Evolutionary conservation across 1,140 invertebrate genomes (phyloP).

Genomic region (Bombus sylvicola): DNA sequence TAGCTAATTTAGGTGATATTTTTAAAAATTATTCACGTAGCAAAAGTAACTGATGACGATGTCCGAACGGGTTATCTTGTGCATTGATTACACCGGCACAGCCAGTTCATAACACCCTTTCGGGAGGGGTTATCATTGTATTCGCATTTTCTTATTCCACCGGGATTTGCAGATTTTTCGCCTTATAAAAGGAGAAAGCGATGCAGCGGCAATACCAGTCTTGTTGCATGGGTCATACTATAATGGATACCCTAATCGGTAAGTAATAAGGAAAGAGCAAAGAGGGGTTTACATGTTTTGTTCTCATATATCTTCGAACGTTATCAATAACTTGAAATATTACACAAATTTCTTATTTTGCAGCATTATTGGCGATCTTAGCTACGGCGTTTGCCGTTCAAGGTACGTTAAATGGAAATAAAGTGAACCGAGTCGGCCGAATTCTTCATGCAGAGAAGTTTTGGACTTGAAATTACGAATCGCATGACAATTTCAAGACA

Average conservation of each 20-base stretch:
- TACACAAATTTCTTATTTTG: slow-evolving; percentile 36
- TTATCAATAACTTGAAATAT: background rate
- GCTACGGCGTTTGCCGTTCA: slow-evolving; percentile 60
- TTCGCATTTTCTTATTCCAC: slow-evolving; percentile 70
- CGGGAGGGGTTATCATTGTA: slow-evolving; percentile 75
- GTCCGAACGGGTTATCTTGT: slow-evolving; percentile 74
- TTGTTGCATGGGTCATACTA: slow-evolving; percentile 67
- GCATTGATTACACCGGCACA: slow-evolving; percentile 61
- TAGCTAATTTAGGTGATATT: slow-evolving; percentile 22
- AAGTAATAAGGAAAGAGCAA: slow-evolving; percentile 51
- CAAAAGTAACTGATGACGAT: slow-evolving; percentile 27
- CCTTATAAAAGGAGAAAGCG: slow-evolving; percentile 76
- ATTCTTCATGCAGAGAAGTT: background rate
- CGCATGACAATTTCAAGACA: too few species aligned
- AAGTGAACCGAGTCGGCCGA: background rate
- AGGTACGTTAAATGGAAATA: slow-evolving; percentile 51
- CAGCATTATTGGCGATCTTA: slow-evolving; percentile 63
- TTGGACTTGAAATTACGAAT: background rate
- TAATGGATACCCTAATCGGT: slow-evolving; percentile 71
- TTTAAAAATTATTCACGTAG: slow-evolving; percentile 23
- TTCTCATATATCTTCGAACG: background rate
- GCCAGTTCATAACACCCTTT: slow-evolving; percentile 65
- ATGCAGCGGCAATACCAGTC: slow-evolving; percentile 68
- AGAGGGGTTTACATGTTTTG: background rate
- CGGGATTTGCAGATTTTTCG: slow-evolving; percentile 65